phyloP scores from a whole-genome alignment of 2,797 vertebrate species.

The Gephyroberyx darwinii region DNA sequence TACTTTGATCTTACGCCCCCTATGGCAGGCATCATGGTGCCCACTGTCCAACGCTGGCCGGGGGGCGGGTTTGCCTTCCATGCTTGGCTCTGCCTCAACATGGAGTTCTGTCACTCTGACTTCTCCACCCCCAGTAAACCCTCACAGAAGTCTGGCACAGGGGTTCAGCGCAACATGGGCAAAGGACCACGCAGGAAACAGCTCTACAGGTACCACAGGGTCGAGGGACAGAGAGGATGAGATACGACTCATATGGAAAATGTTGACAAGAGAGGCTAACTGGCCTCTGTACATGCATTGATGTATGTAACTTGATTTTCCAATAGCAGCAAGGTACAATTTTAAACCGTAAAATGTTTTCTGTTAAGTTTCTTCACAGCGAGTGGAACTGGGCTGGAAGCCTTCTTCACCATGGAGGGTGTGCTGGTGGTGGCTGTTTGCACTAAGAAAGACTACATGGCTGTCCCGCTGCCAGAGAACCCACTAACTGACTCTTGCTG shows the following conservation, averaged over 20 bases:
- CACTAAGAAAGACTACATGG: constrained; percentile 98
- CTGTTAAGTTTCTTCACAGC: constrained; percentile 90
- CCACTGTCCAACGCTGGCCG: constrained; percentile 91
- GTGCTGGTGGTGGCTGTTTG: constrained; percentile 96
- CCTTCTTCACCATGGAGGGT: constrained; percentile 92
- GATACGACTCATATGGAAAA: not conserved
- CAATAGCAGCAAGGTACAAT: not conserved
- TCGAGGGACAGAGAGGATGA: not conserved
- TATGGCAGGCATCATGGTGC: constrained; percentile 98
- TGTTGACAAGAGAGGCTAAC: too few relatives aligned
- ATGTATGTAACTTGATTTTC: not conserved
- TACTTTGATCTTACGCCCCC: constrained; percentile 94
- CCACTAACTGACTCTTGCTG: constrained; percentile 88
- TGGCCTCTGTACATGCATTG: not conserved
- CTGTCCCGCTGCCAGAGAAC: constrained; percentile 85
- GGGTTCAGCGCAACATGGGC: constrained; percentile 68
- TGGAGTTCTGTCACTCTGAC: constrained; percentile 69
- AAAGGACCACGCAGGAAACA: constrained; percentile 88
- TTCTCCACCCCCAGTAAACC: constrained; percentile 57
- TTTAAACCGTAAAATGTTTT: constrained; percentile 14
- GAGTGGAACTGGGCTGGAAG: constrained; percentile 93
- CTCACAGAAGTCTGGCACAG: constrained; percentile 37
- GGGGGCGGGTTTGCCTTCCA: constrained; percentile 93
- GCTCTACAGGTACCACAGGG: constrained; percentile 88
- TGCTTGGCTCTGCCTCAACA: constrained; percentile 92